These are phyloP conservation scores for Amblyraja radiata DNA, from an alignment of 2,797 vertebrate genomes.

Conservation along the genomic window DNA sequence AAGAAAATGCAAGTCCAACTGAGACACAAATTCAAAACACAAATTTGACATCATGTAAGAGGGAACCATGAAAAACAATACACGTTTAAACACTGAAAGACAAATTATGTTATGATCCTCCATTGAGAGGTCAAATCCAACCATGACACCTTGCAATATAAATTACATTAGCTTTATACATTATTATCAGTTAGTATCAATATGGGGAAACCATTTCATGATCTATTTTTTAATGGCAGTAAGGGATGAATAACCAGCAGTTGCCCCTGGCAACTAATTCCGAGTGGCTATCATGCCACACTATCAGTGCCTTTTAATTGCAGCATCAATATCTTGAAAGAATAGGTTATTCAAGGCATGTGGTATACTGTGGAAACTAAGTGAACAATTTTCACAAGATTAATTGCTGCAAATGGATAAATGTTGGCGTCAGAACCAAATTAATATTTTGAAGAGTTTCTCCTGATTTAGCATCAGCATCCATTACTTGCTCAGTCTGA, in stretches of 20 bases:
- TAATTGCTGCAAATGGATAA: background rate
- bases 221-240: background rate
- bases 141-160: too few relatives aligned
- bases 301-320: background rate
- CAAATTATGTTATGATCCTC: too few relatives aligned
- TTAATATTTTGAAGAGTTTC: background rate
- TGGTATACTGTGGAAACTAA: background rate
- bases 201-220: too few relatives aligned
- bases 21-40: too few relatives aligned
- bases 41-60: background rate
- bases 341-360: background rate
- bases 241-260: background rate
- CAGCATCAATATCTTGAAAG: background rate
- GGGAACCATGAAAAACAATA: background rate
- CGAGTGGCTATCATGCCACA: background rate
- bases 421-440: background rate
- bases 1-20: background rate
- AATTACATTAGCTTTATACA: too few relatives aligned
- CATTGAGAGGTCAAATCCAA: too few relatives aligned
- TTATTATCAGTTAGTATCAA: too few relatives aligned
- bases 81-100: background rate
- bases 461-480: background rate
- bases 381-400: background rate
- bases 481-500: background rate
- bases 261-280: background rate